Percentiles rank a stretch among this genome's conserved stretches.
phyloP scores from a whole-genome alignment of 2,888 invertebrate genomes.

The Psylliodes chrysocephalus region DNA sequence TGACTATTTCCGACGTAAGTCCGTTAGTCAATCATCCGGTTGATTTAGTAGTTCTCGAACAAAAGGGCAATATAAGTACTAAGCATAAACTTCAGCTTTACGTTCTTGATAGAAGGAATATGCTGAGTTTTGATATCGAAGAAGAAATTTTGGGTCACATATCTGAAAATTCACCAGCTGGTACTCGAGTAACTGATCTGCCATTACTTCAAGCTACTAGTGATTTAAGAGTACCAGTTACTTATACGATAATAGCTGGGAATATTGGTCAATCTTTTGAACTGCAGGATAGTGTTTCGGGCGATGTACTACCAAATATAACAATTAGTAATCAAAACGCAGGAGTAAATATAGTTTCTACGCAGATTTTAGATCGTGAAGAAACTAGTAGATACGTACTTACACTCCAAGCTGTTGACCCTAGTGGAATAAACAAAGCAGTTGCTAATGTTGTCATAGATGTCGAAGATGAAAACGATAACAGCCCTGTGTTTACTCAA shows the following conservation, averaged over 20 bases:
- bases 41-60: conserved; percentile 83
- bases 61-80: conserved; percentile 81
- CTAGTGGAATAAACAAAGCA: conserved; percentile 82
- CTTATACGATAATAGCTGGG: conserved; percentile 83
- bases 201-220: conserved; percentile 79
- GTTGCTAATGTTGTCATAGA: conserved; percentile 80
- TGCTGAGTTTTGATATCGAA: conserved; percentile 79
- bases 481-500: conserved; percentile 85
- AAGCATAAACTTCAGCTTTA: conserved; percentile 84
- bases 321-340: conserved; percentile 66
- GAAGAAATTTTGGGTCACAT: conserved; percentile 77
- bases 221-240: conserved; percentile 74
- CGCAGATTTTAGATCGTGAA: conserved; percentile 83
- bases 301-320: conserved; percentile 64
- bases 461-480: conserved; percentile 91
- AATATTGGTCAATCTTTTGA: conserved; percentile 81
- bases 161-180: conserved; percentile 79
- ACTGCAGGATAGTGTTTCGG: conserved; percentile 71
- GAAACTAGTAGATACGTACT: conserved; percentile 76
- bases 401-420: conserved; percentile 82
- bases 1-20: conserved; percentile 88
- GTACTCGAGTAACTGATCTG: conserved; percentile 77
- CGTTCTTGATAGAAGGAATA: conserved; percentile 83
- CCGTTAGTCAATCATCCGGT: conserved; percentile 85
- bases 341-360: conserved; percentile 81